A percentile compares a stretch with the other conserved stretches of the same genome.
Conservation (phyloP, 2,888 invertebrate species). For the Lobophora halterata region DNA sequence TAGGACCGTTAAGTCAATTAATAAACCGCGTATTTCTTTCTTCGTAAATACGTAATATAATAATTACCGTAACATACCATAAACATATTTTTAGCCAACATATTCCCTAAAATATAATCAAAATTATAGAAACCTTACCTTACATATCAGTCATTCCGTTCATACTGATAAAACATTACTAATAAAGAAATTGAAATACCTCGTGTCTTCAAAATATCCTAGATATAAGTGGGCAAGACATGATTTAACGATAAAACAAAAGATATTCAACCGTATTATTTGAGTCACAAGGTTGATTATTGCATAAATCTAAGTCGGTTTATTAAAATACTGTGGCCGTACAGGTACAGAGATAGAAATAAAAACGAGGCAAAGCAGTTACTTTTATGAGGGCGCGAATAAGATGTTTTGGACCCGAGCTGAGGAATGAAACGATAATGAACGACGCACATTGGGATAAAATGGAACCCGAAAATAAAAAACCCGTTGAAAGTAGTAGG, state of each 20-base stretch:
- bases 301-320: slow-evolving; percentile 46
- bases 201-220: slow-evolving; percentile 75
- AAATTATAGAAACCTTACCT: no score
- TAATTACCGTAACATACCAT: no score
- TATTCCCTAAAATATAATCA: no score
- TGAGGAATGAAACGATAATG: slow-evolving; percentile 67
- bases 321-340: slow-evolving; percentile 80
- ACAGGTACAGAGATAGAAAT: slow-evolving; percentile 78
- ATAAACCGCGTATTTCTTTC: no score
- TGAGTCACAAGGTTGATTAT: slow-evolving; percentile 43
- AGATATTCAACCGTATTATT: slow-evolving; percentile 39
- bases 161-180: slow-evolving; percentile 49
- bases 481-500: no score
- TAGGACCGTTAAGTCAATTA: no score
- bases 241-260: slow-evolving; percentile 48
- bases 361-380: slow-evolving; percentile 80
- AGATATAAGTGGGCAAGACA: slow-evolving; percentile 75
- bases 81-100: no score
- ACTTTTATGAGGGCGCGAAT: slow-evolving; percentile 82
- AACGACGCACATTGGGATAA: slow-evolving; percentile 41
- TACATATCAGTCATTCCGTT: slow-evolving; percentile 29
- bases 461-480: slow-evolving; percentile 10
- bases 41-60: no score
- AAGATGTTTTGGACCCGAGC: slow-evolving; percentile 79
- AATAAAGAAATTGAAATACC: slow-evolving; percentile 80